Base-by-base conservation (phyloP, 2,888 invertebrate species). In the Noctua pronuba region DNA sequence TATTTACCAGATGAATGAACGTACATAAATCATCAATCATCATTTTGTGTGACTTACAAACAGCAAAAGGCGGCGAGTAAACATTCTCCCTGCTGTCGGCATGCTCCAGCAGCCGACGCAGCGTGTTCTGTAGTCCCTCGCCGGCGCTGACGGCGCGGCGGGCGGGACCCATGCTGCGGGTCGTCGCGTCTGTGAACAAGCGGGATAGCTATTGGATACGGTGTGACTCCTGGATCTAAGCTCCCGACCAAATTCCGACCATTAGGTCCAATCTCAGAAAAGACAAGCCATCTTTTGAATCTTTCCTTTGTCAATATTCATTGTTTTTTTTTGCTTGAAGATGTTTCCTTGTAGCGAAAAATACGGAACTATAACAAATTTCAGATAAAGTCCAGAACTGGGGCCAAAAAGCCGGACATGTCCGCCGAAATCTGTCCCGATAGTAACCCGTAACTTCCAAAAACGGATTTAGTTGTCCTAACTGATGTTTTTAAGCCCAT, bases 71-170 rank as follows among this genome's bases (percentile, higher is more conserved):
- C 8, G 97, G 97, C 67, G 97, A 96, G 91, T 97, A 97, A 13
- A 97, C 96, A 84, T 98, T 98, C 92, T 98, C 98, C 80, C 98
- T 97, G 92, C 98, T 98, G 92, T 98, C 98, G 52, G 97, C 96
- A 70, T 97, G 97, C 90, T 98, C 98, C 24, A 99, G 95, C 79
- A 99, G 96, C 87, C 98, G 97, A 31, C 99, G 97, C 86, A 99
- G 95, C 84, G 98, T 98, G 88, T 97, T 98, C 95, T 99, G 98
- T 71, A 98, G 95, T 82, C 96, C 95, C 93, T 97, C 97, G 90
- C 97, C 92, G 93, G 98, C 92, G 97, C 97, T 93, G 91, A 95
- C 92, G 84, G 97, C 94, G 88, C 96, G 93, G 7, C 96, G 91
- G 0, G 92, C 86, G 35, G 92, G 91, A 2, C 92, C 93, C 75